Evolutionary conservation across 2,888 invertebrate genomes (phyloP).

Genomic region (Lacanobia oleracea): DNA sequence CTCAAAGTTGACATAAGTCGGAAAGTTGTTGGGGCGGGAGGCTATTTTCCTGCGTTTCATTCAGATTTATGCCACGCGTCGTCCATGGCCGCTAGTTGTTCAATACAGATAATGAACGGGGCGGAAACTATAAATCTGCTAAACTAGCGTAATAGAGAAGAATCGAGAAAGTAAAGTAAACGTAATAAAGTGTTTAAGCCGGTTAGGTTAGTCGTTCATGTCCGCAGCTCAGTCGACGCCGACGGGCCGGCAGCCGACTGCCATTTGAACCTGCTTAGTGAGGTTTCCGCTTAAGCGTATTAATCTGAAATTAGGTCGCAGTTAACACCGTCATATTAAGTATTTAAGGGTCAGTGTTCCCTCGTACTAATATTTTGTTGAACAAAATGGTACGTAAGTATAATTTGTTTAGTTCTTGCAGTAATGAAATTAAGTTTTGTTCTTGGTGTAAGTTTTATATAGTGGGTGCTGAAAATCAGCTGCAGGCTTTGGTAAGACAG

Average conservation of each 20-base stretch:
- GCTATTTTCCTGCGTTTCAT: constrained; percentile 84
- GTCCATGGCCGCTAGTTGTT: constrained; percentile 72
- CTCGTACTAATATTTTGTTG: constrained; percentile 51
- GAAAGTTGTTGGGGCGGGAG: constrained; percentile 78
- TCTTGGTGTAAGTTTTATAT: not conserved
- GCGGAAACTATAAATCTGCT: constrained; percentile 90
- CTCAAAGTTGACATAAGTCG: constrained; percentile 74
- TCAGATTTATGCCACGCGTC: constrained; percentile 89
- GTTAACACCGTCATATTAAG: constrained; percentile 85
- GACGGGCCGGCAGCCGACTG: constrained; percentile 79
- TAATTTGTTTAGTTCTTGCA: constrained; percentile 10
- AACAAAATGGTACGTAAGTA: constrained; percentile 2
- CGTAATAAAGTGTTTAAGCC: constrained; percentile 79
- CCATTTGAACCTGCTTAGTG: constrained; percentile 89
- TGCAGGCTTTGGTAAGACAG: too few species aligned
- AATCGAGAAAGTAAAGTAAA: constrained; percentile 83
- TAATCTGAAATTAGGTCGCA: constrained; percentile 90
- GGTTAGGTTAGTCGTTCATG: constrained; percentile 73
- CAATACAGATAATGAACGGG: constrained; percentile 90
- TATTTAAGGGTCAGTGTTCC: constrained; percentile 84
- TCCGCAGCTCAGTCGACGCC: constrained; percentile 67
- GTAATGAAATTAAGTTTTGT: not conserved
- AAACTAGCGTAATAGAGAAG: constrained; percentile 87
- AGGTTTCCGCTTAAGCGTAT: constrained; percentile 90
- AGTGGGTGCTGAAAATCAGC: too few species aligned